A percentile compares a stretch with the other conserved stretches of the same genome.
Conservation (phyloP, 2,113 vertebrate species). For the Nerophis ophidion region DNA sequence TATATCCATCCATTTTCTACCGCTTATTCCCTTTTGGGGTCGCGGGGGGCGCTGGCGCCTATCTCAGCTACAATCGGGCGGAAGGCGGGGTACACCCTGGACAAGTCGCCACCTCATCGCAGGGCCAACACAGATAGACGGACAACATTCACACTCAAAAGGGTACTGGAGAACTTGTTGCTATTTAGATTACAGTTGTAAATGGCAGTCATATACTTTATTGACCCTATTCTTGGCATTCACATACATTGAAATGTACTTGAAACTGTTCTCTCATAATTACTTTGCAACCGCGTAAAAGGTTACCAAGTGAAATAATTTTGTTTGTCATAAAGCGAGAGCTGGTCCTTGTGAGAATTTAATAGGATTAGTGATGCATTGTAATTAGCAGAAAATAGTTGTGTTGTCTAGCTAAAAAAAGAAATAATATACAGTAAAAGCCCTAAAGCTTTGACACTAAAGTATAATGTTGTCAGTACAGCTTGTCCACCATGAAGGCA, state of each 20-base stretch:
- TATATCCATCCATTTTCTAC: no score
- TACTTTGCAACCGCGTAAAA: not conserved
- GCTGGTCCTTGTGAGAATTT: not conserved
- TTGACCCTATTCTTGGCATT: not conserved
- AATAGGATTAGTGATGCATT: not conserved
- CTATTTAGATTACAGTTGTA: not conserved
- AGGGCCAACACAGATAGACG: no score
- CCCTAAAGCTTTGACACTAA: not conserved
- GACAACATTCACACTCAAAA: no score
- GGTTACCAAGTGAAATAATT: not conserved
- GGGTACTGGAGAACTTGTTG: not conserved
- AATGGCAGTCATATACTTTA: not conserved
- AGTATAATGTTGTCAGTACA: not conserved
- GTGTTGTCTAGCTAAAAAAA: not conserved
- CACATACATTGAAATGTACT: no score
- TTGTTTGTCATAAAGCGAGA: not conserved
- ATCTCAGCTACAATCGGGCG: no score
- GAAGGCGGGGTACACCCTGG: no score
- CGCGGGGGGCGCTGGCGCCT: no score
- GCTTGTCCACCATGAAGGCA: not conserved
- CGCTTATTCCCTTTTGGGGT: no score
- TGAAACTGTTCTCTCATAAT: slow-evolving; percentile 6
- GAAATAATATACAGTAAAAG: no score
- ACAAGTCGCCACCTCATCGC: no score
- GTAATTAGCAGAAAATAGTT: not conserved